A percentile compares a stretch with the other conserved stretches of the same genome.
Evolutionary conservation across 2,113 vertebrate species (phyloP).

Genomic region (Leucopsar rothschildi): DNA sequence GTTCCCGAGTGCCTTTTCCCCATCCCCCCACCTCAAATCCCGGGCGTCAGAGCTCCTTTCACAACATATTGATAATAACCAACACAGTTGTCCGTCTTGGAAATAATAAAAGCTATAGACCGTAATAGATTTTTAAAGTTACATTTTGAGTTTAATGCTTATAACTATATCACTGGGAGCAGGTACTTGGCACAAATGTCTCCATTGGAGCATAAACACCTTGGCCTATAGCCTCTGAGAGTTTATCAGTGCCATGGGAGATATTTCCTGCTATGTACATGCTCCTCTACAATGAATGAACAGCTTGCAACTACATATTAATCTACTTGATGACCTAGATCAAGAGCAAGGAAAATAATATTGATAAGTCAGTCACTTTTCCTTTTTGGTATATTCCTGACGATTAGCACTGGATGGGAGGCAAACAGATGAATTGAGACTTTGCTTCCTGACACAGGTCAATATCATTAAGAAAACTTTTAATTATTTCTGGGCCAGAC

Average conservation of each 20-base stretch:
- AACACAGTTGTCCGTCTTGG: conserved; percentile 57
- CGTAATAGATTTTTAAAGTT: conserved; percentile 67
- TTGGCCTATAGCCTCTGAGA: conserved; percentile 71
- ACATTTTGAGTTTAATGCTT: conserved; percentile 62
- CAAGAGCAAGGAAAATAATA: conserved; percentile 62
- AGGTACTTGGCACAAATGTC: conserved; percentile 70
- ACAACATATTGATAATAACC: conserved; percentile 66
- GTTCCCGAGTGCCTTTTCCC: background rate
- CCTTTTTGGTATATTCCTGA: conserved; percentile 1
- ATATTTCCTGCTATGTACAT: conserved; percentile 61
- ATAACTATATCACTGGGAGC: conserved; percentile 70
- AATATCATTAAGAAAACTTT: background rate
- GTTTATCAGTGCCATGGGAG: conserved; percentile 70
- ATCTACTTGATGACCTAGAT: conserved; percentile 69
- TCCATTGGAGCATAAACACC: conserved; percentile 68
- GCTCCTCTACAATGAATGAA: conserved; percentile 61
- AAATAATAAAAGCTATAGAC: conserved; percentile 68
- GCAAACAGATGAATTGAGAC: background rate
- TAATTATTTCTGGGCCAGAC: background rate
- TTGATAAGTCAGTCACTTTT: conserved; percentile 45
- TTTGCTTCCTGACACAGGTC: background rate
- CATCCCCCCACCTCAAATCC: conserved; percentile 13
- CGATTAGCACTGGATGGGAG: background rate
- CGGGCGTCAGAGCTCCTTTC: conserved; percentile 30
- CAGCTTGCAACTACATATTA: conserved; percentile 70